Conservation (phyloP, 1,140 invertebrate genomes). For the Asbolus verrucosus region DNA sequence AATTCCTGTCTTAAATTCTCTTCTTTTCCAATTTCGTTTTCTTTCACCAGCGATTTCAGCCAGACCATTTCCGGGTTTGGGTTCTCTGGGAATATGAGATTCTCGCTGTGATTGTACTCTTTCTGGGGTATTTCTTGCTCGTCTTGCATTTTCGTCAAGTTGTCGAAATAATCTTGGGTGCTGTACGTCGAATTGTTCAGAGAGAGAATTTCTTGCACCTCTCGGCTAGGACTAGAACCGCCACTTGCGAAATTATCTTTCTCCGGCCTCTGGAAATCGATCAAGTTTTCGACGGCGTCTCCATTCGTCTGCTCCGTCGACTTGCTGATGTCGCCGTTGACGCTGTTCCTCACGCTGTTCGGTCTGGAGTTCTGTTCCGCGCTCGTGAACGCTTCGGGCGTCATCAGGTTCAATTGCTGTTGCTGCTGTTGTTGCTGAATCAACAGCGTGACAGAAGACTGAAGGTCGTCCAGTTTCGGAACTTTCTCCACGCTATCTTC, state of each 20-base stretch:
- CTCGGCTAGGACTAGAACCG: constrained; percentile 86
- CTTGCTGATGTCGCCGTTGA: constrained; percentile 37
- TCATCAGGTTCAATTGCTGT: constrained; percentile 77
- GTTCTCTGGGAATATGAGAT: constrained; percentile 39
- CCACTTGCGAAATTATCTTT: constrained; percentile 72
- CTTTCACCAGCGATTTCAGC: constrained; percentile 67
- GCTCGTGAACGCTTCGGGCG: constrained; percentile 88
- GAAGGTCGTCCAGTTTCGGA: constrained; percentile 61
- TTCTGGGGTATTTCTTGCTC: constrained; percentile 45
- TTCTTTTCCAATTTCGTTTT: constrained; percentile 64
- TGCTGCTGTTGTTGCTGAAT: constrained; percentile 60
- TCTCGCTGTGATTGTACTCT: constrained; percentile 47
- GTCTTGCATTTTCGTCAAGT: constrained; percentile 56
- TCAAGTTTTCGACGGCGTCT: constrained; percentile 51
- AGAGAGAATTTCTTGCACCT: constrained; percentile 84
- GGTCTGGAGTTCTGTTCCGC: constrained; percentile 67
- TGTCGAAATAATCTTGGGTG: constrained; percentile 61
- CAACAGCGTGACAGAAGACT: constrained; percentile 61
- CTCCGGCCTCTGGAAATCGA: constrained; percentile 58
- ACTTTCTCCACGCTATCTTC: constrained; percentile 53
- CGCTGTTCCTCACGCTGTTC: constrained; percentile 53
- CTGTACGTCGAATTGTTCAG: constrained; percentile 66
- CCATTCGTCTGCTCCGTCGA: constrained; percentile 44
- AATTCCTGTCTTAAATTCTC: constrained; percentile 51
- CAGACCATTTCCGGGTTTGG: constrained; percentile 53